Base-by-base conservation (phyloP, 2,888 invertebrate genomes). In the Caenorhabditis sp. region DNA sequence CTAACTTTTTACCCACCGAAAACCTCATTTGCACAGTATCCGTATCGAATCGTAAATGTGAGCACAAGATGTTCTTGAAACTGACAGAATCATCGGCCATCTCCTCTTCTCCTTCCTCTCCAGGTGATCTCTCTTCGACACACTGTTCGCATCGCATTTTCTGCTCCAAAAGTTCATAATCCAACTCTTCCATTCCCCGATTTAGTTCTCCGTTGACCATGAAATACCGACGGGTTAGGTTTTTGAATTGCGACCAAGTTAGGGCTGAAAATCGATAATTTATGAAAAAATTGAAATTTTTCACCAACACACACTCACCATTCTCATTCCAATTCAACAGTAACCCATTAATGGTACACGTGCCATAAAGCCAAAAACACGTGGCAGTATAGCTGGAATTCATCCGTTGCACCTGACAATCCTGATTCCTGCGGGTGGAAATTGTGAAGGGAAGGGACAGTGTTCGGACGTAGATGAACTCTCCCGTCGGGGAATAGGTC, bases 351-450 rank as follows among this genome's bases (percentile, higher is more conserved):
- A 87, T 53, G 9, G 74, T 69, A 18, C 87, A 78, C 13, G 86
- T 87, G 9, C 90, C 90, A 70, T 90, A 90, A 60, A 91, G 76
- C 91, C 91, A 91, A 69, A 91, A 91, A 62, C 89, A 89, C 11
- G 91, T 91, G 22, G 90, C 91, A 6, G 91, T 91, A 76, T 91
- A 91, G n/a, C 90, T 90, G 9, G 86, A 88, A 85, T 91, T 90
- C 91, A 91, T 91, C 18, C 91, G 76, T 68, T 91, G 91, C 47
- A 91, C 90, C 83, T 91, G 91, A 69, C 91, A 91, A 79, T 91
- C 81, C 56, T 82, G 81, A 83, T 91, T 91, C 26, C 90, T 58
- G 35, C 90, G 65, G 2, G 90, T 90, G 11, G 90, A 89, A 53
- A 91, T 91, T 2, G 90, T 89, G 56, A 91, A 89, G 4, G 91